Percentiles rank a stretch among this genome's conserved stretches.
Evolutionary conservation across 92 coral and sea anemone genomes (phyloP).

Genomic region (Plumapathes pennacea): DNA sequence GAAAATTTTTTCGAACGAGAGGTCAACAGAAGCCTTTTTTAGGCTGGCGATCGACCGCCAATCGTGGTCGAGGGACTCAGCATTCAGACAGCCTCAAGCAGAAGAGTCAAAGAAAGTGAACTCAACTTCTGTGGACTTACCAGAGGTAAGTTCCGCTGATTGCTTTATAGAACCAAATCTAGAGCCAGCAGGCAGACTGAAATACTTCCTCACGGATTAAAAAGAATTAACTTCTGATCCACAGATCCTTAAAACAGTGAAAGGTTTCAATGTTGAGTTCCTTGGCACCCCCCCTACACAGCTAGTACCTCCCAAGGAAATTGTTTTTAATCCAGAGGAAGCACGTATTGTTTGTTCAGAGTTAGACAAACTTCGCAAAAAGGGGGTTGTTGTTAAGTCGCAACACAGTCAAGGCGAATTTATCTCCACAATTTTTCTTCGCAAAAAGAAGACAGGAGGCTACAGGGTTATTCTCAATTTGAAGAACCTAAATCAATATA

Average conservation of each 20-base stretch:
- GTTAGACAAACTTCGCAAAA: slow-evolving; percentile 1
- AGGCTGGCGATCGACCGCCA: slow-evolving; percentile 13
- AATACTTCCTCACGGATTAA: slow-evolving; percentile 3
- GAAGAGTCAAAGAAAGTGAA: slow-evolving; percentile 21
- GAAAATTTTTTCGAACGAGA: slow-evolving; percentile 6
- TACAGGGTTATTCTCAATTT: slow-evolving; percentile 32
- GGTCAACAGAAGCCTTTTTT: slow-evolving; percentile 15
- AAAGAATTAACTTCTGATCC: neutral
- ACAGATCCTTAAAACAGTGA: slow-evolving; percentile 9
- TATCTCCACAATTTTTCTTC: slow-evolving; percentile 24
- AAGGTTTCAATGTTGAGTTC: slow-evolving; percentile 5
- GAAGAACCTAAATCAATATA: slow-evolving; percentile 25
- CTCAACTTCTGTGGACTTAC: slow-evolving; percentile 5
- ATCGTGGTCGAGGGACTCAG: slow-evolving; percentile 6
- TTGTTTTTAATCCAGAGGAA: slow-evolving; percentile 1
- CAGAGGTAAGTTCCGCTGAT: slow-evolving; percentile 6
- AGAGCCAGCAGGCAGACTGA: slow-evolving; percentile 6
- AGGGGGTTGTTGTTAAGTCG: slow-evolving; percentile 12
- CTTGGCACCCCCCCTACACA: neutral
- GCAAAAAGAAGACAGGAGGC: slow-evolving; percentile 32
- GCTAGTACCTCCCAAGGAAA: neutral
- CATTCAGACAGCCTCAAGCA: neutral
- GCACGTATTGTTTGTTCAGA: neutral
- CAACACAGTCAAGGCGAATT: slow-evolving; percentile 14
- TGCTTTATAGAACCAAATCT: neutral